phyloP scores from a whole-genome alignment of 2,888 invertebrate genomes.

The Acrobasis consociella region DNA sequence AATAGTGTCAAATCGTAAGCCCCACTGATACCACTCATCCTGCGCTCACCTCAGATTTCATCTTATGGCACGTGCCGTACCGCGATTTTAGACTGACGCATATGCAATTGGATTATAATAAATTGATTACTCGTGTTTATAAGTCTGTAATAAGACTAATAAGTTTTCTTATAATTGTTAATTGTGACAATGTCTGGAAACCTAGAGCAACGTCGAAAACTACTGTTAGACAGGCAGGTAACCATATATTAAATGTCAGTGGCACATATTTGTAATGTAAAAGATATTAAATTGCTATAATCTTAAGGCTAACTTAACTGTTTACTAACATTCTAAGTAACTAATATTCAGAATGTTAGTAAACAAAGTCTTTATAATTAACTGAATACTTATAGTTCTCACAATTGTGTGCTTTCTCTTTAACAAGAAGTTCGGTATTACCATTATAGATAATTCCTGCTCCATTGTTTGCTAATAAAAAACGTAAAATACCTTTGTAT shows the following conservation, averaged over 20 bases:
- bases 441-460: constrained; percentile 27
- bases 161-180: not conserved
- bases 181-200: constrained; percentile 51
- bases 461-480: constrained; percentile 28
- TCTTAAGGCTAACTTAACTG: no score
- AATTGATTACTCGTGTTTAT: not conserved
- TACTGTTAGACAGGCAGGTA: constrained; percentile 61
- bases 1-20: constrained; percentile 34
- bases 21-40: constrained; percentile 28
- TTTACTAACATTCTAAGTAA: no score
- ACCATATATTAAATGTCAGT: constrained; percentile 17
- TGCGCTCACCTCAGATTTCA: constrained; percentile 28
- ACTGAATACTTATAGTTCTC: constrained; percentile 41
- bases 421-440: constrained; percentile 29
- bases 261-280: no score
- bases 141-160: not conserved
- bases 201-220: constrained; percentile 48
- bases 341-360: constrained; percentile 30
- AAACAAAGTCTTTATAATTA: constrained; percentile 35
- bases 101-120: not conserved
- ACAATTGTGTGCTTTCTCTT: constrained; percentile 44
- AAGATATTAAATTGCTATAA: no score
- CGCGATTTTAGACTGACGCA: not conserved
- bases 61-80: constrained; percentile 17
- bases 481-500: not conserved